A percentile compares a stretch with the other conserved stretches of the same genome.
Evolutionary conservation across 2,888 invertebrate genomes (phyloP).

Genomic region (Labia minor): DNA sequence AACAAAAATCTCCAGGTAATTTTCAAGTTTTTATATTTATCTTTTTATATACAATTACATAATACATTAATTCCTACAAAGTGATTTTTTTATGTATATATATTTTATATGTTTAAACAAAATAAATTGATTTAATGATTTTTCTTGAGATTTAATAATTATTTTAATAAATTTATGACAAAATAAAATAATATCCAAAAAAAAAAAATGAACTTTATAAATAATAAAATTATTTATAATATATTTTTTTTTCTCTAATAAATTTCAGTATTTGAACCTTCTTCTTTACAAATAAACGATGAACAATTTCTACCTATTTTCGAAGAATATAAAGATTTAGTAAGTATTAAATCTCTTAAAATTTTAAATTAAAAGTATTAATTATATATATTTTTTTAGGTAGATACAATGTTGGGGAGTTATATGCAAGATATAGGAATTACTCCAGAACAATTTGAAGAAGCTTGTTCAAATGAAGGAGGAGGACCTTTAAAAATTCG

Average conservation of each 20-base stretch:
- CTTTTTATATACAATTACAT: too few species aligned
- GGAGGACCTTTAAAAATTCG: constrained; percentile 41
- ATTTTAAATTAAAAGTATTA: neutral
- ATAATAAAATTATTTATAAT: too few species aligned
- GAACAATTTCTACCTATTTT: constrained; percentile 67
- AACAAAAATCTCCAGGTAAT: constrained; percentile 83
- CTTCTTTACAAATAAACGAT: constrained; percentile 53
- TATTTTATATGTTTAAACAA: neutral
- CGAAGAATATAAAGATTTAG: constrained; percentile 78
- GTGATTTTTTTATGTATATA: neutral
- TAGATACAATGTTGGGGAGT: constrained; percentile 80
- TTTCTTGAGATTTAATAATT: too few species aligned
- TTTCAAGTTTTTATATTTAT: constrained; percentile 8
- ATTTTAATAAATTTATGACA: too few species aligned
- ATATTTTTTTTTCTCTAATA: too few species aligned
- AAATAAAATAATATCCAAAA: too few species aligned
- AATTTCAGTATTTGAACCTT: constrained; percentile 75
- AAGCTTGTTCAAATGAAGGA: constrained; percentile 52
- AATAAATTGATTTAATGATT: neutral
- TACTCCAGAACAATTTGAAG: constrained; percentile 74
- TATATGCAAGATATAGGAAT: constrained; percentile 90
- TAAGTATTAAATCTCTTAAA: constrained; percentile 34
- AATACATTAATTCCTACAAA: too few species aligned
- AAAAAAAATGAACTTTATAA: too few species aligned
- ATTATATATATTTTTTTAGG: constrained; percentile 37